These are phyloP conservation scores for Pseudomyrmex cubaensis DNA, from an alignment of 1,140 invertebrate genomes.

Conservation along the genomic window DNA sequence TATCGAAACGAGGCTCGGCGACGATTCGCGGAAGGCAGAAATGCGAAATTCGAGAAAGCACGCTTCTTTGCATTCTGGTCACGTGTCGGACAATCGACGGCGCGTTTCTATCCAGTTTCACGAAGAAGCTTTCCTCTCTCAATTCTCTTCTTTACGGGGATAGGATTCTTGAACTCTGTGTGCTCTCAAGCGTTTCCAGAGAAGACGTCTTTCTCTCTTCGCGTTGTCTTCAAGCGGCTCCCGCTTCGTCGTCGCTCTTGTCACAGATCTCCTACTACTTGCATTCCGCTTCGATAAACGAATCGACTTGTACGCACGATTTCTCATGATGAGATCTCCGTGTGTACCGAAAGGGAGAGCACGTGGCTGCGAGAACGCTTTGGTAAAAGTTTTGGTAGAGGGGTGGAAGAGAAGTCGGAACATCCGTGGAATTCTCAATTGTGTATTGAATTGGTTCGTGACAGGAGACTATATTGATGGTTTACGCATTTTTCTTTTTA, in stretches of 20 bases:
- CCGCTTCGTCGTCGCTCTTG: neutral
- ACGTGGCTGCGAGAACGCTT: slow-evolving; percentile 16
- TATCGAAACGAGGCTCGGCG: slow-evolving; percentile 21
- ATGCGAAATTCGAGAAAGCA: slow-evolving; percentile 38
- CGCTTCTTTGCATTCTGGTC: slow-evolving; percentile 65
- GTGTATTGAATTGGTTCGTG: slow-evolving; percentile 19
- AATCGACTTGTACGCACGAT: slow-evolving; percentile 39
- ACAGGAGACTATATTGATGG: slow-evolving; percentile 18
- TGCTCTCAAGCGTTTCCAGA: neutral
- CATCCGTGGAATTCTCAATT: slow-evolving; percentile 44
- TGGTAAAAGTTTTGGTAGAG: slow-evolving; percentile 6
- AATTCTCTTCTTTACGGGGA: slow-evolving; percentile 35
- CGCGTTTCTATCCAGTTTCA: slow-evolving; percentile 49
- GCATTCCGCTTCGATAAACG: slow-evolving; percentile 8
- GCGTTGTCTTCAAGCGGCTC: slow-evolving; percentile 24
- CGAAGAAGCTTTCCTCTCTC: slow-evolving; percentile 42
- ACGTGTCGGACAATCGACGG: slow-evolving; percentile 63
- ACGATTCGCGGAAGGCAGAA: slow-evolving; percentile 31
- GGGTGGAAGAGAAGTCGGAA: slow-evolving; percentile 16
- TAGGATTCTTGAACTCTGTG: neutral
- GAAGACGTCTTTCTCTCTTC: slow-evolving; percentile 2
- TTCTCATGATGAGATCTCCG: slow-evolving; percentile 23
- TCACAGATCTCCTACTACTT: neutral
- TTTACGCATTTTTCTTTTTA: too few relatives aligned
- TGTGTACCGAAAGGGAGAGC: slow-evolving; percentile 11